Percentiles rank a stretch among this genome's conserved stretches.
These are phyloP conservation scores for Galago senegalensis DNA, from an alignment of 2,797 vertebrate genomes.

Conservation along the genomic window DNA sequence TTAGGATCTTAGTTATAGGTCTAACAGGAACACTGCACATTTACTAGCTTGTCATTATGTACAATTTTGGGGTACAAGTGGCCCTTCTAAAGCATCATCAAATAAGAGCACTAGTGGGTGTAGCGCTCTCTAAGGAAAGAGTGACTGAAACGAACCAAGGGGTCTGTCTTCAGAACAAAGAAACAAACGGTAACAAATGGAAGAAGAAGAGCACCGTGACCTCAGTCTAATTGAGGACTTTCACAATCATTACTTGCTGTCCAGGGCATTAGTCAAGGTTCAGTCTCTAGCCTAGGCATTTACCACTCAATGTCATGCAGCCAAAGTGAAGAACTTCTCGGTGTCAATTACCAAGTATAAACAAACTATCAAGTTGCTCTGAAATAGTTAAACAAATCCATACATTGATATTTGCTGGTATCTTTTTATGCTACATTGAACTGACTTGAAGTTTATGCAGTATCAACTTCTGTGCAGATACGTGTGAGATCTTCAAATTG, in stretches of 20 bases:
- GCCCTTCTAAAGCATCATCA: background rate
- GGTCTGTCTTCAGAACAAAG: slow-evolving; percentile 57
- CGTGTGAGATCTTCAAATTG: slow-evolving; percentile 62
- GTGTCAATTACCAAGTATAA: slow-evolving; percentile 63
- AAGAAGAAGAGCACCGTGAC: background rate
- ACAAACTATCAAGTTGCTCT: slow-evolving; percentile 48
- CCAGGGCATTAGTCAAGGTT: slow-evolving; percentile 43
- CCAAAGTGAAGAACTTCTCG: slow-evolving; percentile 22
- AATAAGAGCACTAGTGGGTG: background rate
- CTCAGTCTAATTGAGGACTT: slow-evolving; percentile 59
- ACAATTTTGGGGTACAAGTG: slow-evolving; percentile 1
- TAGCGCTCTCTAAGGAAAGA: background rate
- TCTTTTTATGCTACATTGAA: slow-evolving; percentile 59
- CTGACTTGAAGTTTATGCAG: slow-evolving; percentile 11
- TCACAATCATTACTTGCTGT: slow-evolving; percentile 49
- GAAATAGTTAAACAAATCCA: slow-evolving; percentile 80
- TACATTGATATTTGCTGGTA: slow-evolving; percentile 64
- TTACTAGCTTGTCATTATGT: slow-evolving; percentile 5
- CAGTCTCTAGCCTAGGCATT: slow-evolving; percentile 15
- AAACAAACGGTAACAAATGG: background rate
- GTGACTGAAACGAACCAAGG: background rate
- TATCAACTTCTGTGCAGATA: slow-evolving; percentile 37
- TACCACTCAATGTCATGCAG: slow-evolving; percentile 40
- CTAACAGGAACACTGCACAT: slow-evolving; percentile 12
- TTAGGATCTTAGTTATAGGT: slow-evolving; percentile 20